Percentiles rank a stretch among this genome's conserved stretches.
Conservation (phyloP, 1,140 invertebrate genomes). For the Meloidogyne hapla region DNA sequence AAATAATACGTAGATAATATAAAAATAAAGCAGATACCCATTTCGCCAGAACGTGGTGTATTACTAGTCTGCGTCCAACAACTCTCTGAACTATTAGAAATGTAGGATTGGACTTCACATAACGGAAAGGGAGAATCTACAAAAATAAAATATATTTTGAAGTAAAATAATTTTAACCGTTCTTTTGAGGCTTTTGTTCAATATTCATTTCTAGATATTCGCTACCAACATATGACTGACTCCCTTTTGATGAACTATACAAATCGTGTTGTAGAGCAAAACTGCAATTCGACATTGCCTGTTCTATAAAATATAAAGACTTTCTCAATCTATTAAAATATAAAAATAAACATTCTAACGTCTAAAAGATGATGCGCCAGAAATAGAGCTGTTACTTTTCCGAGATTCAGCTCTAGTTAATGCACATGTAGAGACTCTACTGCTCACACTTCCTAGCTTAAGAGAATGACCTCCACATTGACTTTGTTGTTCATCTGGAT, state of each 20-base stretch:
- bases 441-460: conserved; percentile 28
- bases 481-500: conserved; percentile 7
- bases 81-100: conserved; percentile 24
- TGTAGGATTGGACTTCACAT: conserved; percentile 33
- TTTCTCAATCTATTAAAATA: neutral
- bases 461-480: neutral
- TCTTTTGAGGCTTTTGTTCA: conserved; percentile 10
- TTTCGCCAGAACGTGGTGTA: conserved; percentile 6
- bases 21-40: neutral
- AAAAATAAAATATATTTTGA: conserved; percentile 13
- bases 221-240: neutral
- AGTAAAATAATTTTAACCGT: neutral
- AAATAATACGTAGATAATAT: neutral
- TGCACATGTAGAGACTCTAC: conserved; percentile 18
- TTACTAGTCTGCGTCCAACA: conserved; percentile 10
- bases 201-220: conserved; percentile 41
- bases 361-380: conserved; percentile 15
- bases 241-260: conserved; percentile 2
- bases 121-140: conserved; percentile 27
- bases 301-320: neutral
- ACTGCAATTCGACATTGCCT: conserved; percentile 13
- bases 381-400: conserved; percentile 31
- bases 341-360: conserved; percentile 14
- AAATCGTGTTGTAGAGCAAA: neutral
- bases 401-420: conserved; percentile 22